Conservation (phyloP, 1,140 invertebrate species). For the Chelonus insularis region DNA sequence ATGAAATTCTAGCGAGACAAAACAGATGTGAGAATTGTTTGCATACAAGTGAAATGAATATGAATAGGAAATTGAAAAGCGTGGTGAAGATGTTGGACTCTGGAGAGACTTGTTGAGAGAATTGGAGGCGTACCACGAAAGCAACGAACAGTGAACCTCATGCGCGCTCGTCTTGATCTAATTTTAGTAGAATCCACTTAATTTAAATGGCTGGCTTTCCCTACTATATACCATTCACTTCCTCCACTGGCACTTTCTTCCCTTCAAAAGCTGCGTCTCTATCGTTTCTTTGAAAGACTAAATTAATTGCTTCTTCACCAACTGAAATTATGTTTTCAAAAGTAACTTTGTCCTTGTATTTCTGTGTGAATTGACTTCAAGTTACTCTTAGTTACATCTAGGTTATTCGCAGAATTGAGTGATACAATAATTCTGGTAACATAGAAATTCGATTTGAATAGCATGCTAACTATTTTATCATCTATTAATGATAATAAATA, state of each 20-base stretch:
- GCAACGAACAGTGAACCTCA: constrained; percentile 6
- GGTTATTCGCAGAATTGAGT: not conserved
- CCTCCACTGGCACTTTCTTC: not conserved
- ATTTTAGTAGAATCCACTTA: constrained; percentile 56
- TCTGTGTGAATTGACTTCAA: constrained; percentile 8
- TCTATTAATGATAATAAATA: too few relatives aligned
- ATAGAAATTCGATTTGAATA: too few relatives aligned
- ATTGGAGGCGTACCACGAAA: constrained; percentile 5
- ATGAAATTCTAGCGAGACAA: too few relatives aligned
- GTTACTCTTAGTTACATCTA: constrained; percentile 10
- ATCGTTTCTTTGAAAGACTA: constrained; percentile 39
- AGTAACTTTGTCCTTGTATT: constrained; percentile 36
- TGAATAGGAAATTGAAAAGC: constrained; percentile 2
- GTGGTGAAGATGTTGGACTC: not conserved
- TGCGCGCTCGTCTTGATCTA: constrained; percentile 42
- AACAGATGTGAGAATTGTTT: not conserved
- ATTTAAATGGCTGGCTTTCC: constrained; percentile 51
- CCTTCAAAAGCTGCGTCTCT: constrained; percentile 19
- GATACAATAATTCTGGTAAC: too few relatives aligned
- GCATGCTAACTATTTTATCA: too few relatives aligned
- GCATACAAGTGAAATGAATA: constrained; percentile 4
- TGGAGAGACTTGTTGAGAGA: not conserved
- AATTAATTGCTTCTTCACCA: constrained; percentile 58
- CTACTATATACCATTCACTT: constrained; percentile 19
- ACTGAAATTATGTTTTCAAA: constrained; percentile 54